These are phyloP conservation scores for Silurus asotus DNA, from an alignment of 2,113 vertebrate genomes.

Conservation along the genomic window DNA sequence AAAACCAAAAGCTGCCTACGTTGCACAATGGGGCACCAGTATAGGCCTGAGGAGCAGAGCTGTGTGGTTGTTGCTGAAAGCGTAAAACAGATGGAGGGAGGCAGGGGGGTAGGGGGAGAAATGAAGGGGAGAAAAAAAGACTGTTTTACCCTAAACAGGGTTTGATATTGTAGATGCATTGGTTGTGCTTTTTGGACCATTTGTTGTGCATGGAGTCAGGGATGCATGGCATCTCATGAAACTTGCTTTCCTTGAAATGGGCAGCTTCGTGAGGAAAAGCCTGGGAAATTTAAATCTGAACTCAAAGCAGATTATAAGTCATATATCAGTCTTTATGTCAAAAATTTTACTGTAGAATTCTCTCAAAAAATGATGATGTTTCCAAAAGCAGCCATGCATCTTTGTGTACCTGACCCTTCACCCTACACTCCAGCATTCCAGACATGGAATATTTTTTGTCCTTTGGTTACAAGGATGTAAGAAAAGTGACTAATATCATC, in stretches of 20 bases:
- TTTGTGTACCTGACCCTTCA: neutral
- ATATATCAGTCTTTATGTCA: neutral
- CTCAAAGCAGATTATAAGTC: neutral
- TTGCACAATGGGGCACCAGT: conserved; percentile 70
- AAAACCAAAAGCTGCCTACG: conserved; percentile 74
- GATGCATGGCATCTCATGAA: neutral
- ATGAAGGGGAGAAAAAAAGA: conserved; percentile 28
- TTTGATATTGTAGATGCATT: neutral
- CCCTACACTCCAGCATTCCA: neutral
- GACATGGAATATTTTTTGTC: neutral
- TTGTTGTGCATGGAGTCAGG: neutral
- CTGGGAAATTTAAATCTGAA: neutral
- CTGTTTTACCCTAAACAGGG: conserved; percentile 20
- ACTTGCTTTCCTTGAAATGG: neutral
- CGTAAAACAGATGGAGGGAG: conserved; percentile 55
- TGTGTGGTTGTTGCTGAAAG: conserved; percentile 61
- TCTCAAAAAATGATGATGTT: neutral
- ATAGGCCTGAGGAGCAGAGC: conserved; percentile 53
- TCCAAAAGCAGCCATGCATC: neutral
- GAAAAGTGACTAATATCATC: neutral
- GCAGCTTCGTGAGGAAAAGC: neutral
- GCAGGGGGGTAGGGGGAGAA: conserved; percentile 32
- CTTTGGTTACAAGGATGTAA: neutral
- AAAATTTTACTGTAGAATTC: neutral
- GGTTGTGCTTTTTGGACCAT: neutral